A percentile compares a stretch with the other conserved stretches of the same genome.
Evolutionary conservation across 2,113 vertebrate species (phyloP).

Genomic region (Hippocampus guttulatus): DNA sequence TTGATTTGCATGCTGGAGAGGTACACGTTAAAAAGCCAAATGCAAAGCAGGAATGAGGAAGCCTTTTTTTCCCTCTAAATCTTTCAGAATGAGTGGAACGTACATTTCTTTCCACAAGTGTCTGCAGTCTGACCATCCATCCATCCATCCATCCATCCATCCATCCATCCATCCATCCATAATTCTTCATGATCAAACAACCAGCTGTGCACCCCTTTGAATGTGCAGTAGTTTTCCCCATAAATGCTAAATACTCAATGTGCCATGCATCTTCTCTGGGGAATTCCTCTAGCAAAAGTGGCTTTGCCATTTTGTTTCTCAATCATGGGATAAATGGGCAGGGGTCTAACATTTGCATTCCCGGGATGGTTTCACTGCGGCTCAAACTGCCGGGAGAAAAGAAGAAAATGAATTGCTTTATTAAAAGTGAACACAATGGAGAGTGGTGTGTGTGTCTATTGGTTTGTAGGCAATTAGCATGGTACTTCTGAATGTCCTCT

Average conservation of each 20-base stretch:
- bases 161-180: too few relatives aligned
- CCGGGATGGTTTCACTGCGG: neutral
- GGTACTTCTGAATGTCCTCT: too few relatives aligned
- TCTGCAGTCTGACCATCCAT: too few relatives aligned
- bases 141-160: too few relatives aligned
- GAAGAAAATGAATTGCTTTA: neutral
- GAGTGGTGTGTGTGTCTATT: neutral
- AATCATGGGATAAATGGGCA: neutral
- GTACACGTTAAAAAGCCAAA: slow-evolving; percentile 14
- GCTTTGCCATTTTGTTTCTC: neutral
- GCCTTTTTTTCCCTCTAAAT: slow-evolving; percentile 17
- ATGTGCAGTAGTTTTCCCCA: neutral
- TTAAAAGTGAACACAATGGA: neutral
- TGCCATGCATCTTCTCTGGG: neutral
- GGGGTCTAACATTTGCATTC: neutral
- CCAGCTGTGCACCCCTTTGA: neutral
- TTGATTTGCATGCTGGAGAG: slow-evolving; percentile 58
- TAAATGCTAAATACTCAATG: neutral
- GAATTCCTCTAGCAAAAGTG: neutral
- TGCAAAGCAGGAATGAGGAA: slow-evolving; percentile 25
- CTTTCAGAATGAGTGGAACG: neutral
- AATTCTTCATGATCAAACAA: neutral
- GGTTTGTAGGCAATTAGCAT: too few relatives aligned
- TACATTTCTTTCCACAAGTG: too few relatives aligned
- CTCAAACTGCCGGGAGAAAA: neutral